Percentiles rank a stretch among this genome's conserved stretches.
Conservation (phyloP, 2,797 vertebrate genomes). For the Schizothorax lantsangensis region DNA sequence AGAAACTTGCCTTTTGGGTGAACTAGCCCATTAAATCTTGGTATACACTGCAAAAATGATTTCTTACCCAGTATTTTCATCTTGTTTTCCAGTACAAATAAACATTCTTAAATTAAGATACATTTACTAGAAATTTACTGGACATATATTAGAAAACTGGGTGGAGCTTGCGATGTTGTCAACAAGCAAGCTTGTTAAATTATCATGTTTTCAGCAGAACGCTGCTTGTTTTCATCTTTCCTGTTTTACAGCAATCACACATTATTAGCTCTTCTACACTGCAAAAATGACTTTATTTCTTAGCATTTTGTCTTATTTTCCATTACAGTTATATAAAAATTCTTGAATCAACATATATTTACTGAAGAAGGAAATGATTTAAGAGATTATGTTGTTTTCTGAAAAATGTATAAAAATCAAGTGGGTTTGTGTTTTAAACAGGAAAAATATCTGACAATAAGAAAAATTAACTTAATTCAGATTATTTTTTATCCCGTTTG, state of each 20-base stretch:
- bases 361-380: background rate
- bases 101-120: background rate
- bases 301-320: background rate
- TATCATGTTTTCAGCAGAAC: background rate
- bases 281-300: background rate
- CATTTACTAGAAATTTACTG: no score
- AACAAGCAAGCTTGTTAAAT: background rate
- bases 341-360: background rate
- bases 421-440: background rate
- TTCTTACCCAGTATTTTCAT: background rate
- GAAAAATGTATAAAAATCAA: background rate
- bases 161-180: background rate
- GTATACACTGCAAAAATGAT: background rate
- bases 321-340: background rate
- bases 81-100: background rate
- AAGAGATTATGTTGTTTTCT: background rate
- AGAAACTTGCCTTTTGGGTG: background rate
- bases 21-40: background rate
- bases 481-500: no score
- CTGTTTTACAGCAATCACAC: background rate
- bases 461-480: no score
- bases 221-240: background rate
- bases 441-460: background rate
- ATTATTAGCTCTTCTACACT: background rate
- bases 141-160: no score